phyloP scores from a whole-genome alignment of 2,797 vertebrate species.

The Enteromius viviparus region DNA sequence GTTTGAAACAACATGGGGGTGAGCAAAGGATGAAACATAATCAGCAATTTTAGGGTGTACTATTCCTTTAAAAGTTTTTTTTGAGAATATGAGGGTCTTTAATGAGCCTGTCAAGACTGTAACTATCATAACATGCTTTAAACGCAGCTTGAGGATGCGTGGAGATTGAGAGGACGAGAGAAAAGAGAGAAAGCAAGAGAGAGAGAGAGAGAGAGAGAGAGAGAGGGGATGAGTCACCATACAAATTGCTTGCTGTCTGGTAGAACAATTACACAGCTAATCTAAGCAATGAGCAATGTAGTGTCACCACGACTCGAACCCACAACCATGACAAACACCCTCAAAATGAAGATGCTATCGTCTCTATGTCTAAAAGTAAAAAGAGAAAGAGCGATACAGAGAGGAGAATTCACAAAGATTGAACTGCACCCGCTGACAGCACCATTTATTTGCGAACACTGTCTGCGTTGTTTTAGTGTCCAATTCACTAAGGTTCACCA shows the following conservation, averaged over 20 bases:
- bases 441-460: conserved; percentile 28
- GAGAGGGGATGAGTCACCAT: conserved; percentile 43
- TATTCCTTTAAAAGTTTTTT: conserved; percentile 19
- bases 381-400: neutral
- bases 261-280: conserved; percentile 50
- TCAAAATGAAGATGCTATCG: conserved; percentile 43
- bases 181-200: conserved; percentile 31
- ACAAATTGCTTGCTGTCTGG: conserved; percentile 44
- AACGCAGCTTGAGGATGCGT: conserved; percentile 52
- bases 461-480: conserved; percentile 9
- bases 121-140: conserved; percentile 49
- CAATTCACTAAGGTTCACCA: neutral
- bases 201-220: conserved; percentile 16
- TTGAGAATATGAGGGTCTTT: conserved; percentile 43
- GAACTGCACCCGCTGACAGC: conserved; percentile 15
- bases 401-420: conserved; percentile 24
- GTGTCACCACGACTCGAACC: conserved; percentile 38
- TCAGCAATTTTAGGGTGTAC: neutral
- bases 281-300: conserved; percentile 34
- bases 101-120: conserved; percentile 42
- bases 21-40: conserved; percentile 2
- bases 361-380: conserved; percentile 60
- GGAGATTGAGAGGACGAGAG: conserved; percentile 28
- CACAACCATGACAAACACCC: conserved; percentile 32
- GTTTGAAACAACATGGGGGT: conserved; percentile 4